Conservation (phyloP, 2,113 vertebrate species). For the Phyllostomus hastatus region DNA sequence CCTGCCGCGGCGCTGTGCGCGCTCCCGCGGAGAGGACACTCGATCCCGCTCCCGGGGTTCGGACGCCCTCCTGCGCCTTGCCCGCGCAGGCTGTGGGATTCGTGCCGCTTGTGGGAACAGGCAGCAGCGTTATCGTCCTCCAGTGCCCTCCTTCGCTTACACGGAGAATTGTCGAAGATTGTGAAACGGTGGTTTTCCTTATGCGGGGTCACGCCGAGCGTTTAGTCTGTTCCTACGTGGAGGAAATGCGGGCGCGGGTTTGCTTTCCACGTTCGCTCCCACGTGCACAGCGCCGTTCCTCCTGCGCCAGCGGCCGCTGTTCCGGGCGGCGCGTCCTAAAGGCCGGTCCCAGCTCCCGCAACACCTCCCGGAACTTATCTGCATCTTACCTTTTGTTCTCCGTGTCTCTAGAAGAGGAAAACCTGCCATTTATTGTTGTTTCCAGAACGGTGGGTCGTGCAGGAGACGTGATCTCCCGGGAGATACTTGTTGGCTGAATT, state of each 20-base stretch:
- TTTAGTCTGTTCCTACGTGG: background rate
- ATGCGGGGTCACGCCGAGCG: background rate
- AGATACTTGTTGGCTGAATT: background rate
- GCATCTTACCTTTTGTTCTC: background rate
- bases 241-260: background rate
- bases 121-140: background rate
- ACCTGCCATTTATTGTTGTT: background rate
- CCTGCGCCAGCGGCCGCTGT: background rate
- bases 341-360: background rate
- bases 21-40: background rate
- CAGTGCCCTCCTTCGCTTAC: background rate
- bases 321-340: background rate
- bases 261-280: background rate
- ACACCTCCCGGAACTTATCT: background rate
- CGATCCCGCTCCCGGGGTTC: background rate
- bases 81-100: background rate
- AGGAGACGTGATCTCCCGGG: background rate
- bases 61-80: background rate
- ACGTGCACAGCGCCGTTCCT: background rate
- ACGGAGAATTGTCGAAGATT: background rate
- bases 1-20: background rate
- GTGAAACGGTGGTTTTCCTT: background rate
- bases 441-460: background rate
- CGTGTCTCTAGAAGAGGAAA: background rate
- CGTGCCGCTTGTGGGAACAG: background rate